Evolutionary conservation across 2,888 invertebrate species (phyloP).

Genomic region (Leuctra nigra): DNA sequence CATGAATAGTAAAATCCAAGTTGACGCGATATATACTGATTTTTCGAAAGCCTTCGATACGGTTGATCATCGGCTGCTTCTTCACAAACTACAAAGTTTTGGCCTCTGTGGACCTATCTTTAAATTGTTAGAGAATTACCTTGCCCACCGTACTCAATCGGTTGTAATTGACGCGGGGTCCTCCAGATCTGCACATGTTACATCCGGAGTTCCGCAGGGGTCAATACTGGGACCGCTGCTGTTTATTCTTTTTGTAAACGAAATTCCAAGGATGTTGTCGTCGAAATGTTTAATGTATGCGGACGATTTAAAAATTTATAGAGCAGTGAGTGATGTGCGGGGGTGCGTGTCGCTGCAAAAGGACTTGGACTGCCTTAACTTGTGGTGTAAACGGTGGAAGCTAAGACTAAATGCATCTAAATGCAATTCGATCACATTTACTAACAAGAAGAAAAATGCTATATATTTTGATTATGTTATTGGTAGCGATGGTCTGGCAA

Average conservation of each 20-base stretch:
- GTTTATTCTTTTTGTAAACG: conserved; percentile 6
- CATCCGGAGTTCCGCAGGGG: conserved; percentile 10
- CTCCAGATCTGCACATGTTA: neutral
- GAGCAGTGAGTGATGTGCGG: neutral
- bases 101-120: neutral
- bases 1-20: neutral
- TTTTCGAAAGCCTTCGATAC: conserved; percentile 7
- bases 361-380: neutral
- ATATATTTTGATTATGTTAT: neutral
- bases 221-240: conserved; percentile 2
- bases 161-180: neutral
- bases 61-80: neutral
- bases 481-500: neutral
- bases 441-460: conserved; percentile 2
- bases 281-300: conserved; percentile 11
- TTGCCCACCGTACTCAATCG: neutral
- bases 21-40: conserved; percentile 7
- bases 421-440: neutral
- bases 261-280: neutral
- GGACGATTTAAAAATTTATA: conserved; percentile 3
- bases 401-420: conserved; percentile 2
- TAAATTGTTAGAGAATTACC: neutral
- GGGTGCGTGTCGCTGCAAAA: neutral
- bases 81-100: neutral
- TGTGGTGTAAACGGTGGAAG: conserved; percentile 3